These are phyloP conservation scores for Paragorgia papillata DNA, from an alignment of 92 coral and sea anemone species.

Conservation along the genomic window DNA sequence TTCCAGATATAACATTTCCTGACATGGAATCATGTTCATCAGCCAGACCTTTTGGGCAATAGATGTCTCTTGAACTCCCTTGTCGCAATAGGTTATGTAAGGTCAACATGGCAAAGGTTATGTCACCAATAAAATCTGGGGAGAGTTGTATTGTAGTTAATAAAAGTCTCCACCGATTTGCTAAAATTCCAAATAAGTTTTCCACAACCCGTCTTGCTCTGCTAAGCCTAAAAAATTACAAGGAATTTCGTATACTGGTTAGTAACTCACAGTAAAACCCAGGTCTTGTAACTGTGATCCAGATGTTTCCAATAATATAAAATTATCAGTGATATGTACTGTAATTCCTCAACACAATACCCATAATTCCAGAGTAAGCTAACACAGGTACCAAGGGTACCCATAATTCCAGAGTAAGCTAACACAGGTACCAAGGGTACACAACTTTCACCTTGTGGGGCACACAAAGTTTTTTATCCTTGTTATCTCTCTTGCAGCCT, in stretches of 20 bases:
- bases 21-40: conserved; percentile 13
- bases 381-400: no score
- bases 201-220: conserved; percentile 33
- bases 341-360: no score
- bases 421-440: no score
- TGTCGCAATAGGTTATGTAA: conserved; percentile 32
- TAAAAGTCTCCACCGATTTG: conserved; percentile 34
- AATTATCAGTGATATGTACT: no score
- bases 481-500: no score
- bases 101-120: conserved; percentile 19
- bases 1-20: conserved; percentile 18
- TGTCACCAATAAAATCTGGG: conserved; percentile 37
- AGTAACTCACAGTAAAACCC: not conserved
- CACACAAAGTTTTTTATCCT: no score
- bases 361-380: no score
- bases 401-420: no score
- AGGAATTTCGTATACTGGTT: no score
- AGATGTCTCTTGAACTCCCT: conserved; percentile 37
- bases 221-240: conserved; percentile 10
- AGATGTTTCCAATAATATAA: no score
- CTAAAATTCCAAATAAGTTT: conserved; percentile 42
- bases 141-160: conserved; percentile 2
- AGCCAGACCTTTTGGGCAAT: conserved; percentile 48
- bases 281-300: conserved; percentile 4
- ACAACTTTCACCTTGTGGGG: no score